Evolutionary conservation across 2,797 vertebrate species (phyloP).

Genomic region (Pipistrellus kuhlii): DNA sequence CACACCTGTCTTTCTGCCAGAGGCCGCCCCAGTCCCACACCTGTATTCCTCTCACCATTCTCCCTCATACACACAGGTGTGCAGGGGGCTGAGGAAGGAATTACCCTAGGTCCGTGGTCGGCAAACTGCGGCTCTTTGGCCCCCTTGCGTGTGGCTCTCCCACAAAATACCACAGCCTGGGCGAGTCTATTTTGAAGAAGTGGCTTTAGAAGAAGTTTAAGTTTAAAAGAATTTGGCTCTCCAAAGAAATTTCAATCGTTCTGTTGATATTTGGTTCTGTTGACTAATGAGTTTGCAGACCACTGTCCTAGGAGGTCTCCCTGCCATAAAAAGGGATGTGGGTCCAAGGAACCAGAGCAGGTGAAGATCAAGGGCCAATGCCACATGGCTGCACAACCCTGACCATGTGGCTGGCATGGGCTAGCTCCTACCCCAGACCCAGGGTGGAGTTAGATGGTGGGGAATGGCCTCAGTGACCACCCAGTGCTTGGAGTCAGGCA

Average conservation of each 20-base stretch:
- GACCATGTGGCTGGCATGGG: not conserved
- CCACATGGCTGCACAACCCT: too few species aligned
- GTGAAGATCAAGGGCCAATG: not conserved
- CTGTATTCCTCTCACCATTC: not conserved
- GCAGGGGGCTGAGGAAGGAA: not conserved
- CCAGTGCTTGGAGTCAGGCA: not conserved
- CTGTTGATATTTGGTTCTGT: too few species aligned
- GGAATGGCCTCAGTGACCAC: accelerated
- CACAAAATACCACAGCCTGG: too few species aligned
- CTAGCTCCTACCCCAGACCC: not conserved
- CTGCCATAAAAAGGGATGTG: not conserved
- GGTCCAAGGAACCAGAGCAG: not conserved
- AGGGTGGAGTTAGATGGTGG: accelerated
- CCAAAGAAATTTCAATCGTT: too few species aligned
- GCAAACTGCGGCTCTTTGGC: too few species aligned
- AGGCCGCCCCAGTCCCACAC: too few species aligned
- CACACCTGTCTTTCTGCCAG: not conserved
- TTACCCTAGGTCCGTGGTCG: not conserved
- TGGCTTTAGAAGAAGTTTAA: too few species aligned
- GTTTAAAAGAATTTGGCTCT: too few species aligned
- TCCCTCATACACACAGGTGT: not conserved
- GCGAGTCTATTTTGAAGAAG: too few species aligned
- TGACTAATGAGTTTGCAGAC: too few species aligned
- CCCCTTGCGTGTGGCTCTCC: too few species aligned
- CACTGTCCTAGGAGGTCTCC: not conserved